phyloP scores from a whole-genome alignment of 2,113 vertebrate species.

The Mustelus asterias region DNA sequence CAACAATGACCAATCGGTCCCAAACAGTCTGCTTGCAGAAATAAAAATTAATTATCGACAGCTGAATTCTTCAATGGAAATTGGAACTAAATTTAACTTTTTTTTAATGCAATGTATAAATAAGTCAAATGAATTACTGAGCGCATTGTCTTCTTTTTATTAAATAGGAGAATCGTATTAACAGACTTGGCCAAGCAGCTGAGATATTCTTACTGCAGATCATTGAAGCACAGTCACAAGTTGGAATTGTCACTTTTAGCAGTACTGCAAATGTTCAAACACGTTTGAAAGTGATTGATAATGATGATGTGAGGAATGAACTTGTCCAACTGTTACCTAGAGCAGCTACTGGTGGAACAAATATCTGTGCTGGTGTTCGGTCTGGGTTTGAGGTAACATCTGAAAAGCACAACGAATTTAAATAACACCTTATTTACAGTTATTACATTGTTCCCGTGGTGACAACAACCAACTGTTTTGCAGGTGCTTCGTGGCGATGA shows the following conservation, averaged over 20 bases:
- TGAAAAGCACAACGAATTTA: neutral
- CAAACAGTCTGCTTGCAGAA: neutral
- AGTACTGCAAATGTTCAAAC: slow-evolving; percentile 44
- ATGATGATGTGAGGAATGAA: slow-evolving; percentile 40
- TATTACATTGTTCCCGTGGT: neutral
- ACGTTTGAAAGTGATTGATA: slow-evolving; percentile 44
- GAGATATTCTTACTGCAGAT: slow-evolving; percentile 54
- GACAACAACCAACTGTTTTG: slow-evolving; percentile 1
- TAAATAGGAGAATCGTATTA: slow-evolving; percentile 40
- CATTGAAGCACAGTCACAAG: slow-evolving; percentile 48
- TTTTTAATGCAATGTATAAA: no score
- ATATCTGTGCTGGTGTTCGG: slow-evolving; percentile 47
- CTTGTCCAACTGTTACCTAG: slow-evolving; percentile 48
- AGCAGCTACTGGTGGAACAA: slow-evolving; percentile 37
- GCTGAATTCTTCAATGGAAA: neutral
- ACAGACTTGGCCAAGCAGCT: slow-evolving; percentile 49
- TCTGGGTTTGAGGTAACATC: slow-evolving; percentile 49
- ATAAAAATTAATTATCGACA: no score
- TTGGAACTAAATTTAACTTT: neutral
- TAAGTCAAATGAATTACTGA: no score
- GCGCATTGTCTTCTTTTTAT: neutral
- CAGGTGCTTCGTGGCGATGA: slow-evolving; percentile 51
- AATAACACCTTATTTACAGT: neutral
- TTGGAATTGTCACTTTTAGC: slow-evolving; percentile 54
- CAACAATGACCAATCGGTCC: neutral